Conservation (phyloP, 2,888 invertebrate genomes). For the Acrocyrtus sp. region DNA sequence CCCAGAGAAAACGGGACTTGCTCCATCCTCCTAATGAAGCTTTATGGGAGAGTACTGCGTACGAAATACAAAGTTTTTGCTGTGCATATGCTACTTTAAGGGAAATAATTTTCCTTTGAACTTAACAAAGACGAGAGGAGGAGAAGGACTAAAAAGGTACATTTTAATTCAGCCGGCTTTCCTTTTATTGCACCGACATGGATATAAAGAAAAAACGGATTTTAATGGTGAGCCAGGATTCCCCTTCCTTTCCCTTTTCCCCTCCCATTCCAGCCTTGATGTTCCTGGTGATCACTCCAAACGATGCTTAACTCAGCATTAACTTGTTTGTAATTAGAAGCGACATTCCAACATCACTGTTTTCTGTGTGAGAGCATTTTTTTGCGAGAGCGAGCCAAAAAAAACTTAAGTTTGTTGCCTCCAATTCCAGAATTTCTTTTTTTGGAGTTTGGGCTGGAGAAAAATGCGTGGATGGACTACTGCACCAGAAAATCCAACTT, state of each 20-base stretch:
- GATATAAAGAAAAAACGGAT: constrained; percentile 2
- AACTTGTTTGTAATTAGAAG: constrained; percentile 58
- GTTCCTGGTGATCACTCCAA: constrained; percentile 19
- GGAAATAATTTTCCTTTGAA: constrained; percentile 23
- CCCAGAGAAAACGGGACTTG: too few relatives aligned
- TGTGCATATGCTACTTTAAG: background rate
- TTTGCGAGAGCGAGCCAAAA: too few relatives aligned
- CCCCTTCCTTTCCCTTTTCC: constrained; percentile 2
- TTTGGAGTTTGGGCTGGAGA: too few relatives aligned
- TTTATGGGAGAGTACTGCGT: constrained; percentile 8
- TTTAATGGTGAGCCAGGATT: constrained; percentile 16
- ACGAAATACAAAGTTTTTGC: background rate
- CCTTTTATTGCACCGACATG: background rate
- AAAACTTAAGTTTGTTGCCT: too few relatives aligned
- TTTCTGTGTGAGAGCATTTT: constrained; percentile 11
- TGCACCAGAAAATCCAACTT: too few relatives aligned
- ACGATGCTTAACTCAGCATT: constrained; percentile 54
- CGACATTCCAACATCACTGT: constrained; percentile 45
- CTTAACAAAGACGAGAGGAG: background rate
- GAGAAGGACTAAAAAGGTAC: background rate
- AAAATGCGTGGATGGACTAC: too few relatives aligned
- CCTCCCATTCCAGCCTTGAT: constrained; percentile 8
- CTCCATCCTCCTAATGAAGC: constrained; percentile 23
- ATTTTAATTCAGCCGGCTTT: background rate
- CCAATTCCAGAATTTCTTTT: too few relatives aligned